Percentiles rank a stretch among this genome's conserved stretches.
Conservation (phyloP, 2,113 vertebrate genomes). For the Anarhynchus alexandrinus region DNA sequence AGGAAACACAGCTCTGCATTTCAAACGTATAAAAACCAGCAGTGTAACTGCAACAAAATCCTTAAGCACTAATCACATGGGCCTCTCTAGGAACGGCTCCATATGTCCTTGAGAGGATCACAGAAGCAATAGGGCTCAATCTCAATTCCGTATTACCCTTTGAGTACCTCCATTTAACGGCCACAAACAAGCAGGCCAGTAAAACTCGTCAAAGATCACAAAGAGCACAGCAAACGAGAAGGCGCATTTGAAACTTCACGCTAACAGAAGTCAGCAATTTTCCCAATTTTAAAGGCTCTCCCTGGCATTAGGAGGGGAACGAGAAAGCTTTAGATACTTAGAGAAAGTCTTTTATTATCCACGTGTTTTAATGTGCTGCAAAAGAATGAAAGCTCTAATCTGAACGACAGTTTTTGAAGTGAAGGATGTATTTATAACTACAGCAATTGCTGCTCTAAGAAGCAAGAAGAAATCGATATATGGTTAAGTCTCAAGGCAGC, state of each 20-base stretch:
- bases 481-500: background rate
- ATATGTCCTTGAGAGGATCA: constrained; percentile 28
- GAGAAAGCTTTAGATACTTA: background rate
- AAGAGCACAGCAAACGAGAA: background rate
- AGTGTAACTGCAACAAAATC: constrained; percentile 42
- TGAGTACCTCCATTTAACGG: background rate
- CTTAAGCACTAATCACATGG: background rate
- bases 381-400: background rate
- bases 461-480: background rate
- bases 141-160: background rate
- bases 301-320: background rate
- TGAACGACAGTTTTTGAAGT: background rate
- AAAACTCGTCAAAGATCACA: background rate
- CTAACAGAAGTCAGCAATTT: background rate
- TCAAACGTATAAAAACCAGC: constrained; percentile 36
- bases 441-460: background rate
- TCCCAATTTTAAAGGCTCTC: background rate
- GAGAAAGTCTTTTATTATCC: background rate
- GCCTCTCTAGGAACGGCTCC: constrained; percentile 42
- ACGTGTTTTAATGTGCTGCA: background rate
- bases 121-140: background rate
- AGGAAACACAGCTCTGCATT: constrained; percentile 11
- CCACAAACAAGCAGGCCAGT: background rate
- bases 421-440: background rate
- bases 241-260: background rate